These are phyloP conservation scores for Mirza zaza DNA, from an alignment of 2,113 vertebrate genomes.

Conservation along the genomic window DNA sequence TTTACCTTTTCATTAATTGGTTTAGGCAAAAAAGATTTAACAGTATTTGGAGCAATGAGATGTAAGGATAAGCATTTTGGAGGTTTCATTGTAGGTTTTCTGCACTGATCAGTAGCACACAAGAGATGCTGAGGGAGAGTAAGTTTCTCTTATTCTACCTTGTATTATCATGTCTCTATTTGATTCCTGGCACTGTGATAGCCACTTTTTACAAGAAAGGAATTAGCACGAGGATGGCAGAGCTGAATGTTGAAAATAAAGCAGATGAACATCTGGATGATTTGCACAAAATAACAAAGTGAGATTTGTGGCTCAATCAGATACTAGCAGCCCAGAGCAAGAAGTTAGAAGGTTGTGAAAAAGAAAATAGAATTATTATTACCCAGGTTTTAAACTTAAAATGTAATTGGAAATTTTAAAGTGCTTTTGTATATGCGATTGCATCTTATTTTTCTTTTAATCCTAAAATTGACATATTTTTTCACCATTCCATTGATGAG, in stretches of 20 bases:
- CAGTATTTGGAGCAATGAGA: not conserved
- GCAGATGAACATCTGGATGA: not conserved
- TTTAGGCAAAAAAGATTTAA: not conserved
- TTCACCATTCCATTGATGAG: not conserved
- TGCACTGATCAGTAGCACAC: not conserved
- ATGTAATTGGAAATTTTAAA: not conserved
- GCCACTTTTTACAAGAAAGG: not conserved
- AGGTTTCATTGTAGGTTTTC: not conserved
- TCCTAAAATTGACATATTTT: not conserved
- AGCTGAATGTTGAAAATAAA: not conserved
- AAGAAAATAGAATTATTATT: not conserved
- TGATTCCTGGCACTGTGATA: not conserved
- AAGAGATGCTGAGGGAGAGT: not conserved
- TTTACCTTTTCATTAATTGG: not conserved
- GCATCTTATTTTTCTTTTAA: not conserved
- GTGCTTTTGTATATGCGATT: not conserved
- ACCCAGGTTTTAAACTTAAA: not conserved
- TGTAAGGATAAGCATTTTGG: not conserved
- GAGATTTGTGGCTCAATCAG: not conserved
- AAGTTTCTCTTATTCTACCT: not conserved
- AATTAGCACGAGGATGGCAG: not conserved
- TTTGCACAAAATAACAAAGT: slow-evolving; percentile 4
- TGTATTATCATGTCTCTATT: not conserved
- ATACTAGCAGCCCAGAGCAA: not conserved
- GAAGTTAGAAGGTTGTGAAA: not conserved